These are phyloP conservation scores for Drosophila cognata DNA, from an alignment of 2,888 invertebrate species.

Conservation along the genomic window DNA sequence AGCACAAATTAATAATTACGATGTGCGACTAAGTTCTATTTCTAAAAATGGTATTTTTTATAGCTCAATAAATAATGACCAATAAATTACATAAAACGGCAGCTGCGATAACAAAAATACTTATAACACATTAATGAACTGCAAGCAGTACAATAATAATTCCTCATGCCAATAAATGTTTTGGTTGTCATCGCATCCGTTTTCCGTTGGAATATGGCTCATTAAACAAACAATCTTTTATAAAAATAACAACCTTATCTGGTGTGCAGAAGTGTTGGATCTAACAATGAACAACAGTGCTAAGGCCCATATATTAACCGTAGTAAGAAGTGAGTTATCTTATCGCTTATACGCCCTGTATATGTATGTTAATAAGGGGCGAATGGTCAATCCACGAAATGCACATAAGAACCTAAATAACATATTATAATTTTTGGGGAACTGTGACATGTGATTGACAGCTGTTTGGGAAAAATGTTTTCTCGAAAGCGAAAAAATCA, in stretches of 20 bases:
- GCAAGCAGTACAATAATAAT: background rate
- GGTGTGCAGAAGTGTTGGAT: background rate
- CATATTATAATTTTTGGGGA: background rate
- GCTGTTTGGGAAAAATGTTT: slow-evolving; percentile 33
- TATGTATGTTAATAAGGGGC: background rate
- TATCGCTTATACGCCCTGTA: slow-evolving; percentile 50
- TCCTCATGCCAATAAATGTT: background rate
- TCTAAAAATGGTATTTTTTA: slow-evolving; percentile 26
- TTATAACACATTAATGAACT: no score
- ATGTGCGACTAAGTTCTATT: background rate
- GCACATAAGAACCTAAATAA: background rate
- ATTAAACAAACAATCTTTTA: slow-evolving; percentile 8
- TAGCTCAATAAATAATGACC: slow-evolving; percentile 6
- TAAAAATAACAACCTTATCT: slow-evolving; percentile 32
- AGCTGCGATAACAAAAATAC: background rate
- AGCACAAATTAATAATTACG: background rate
- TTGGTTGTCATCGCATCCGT: slow-evolving; percentile 13
- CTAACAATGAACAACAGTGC: slow-evolving; percentile 3
- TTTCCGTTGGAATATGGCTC: background rate
- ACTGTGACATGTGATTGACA: slow-evolving; percentile 36
- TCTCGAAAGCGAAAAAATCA: slow-evolving; percentile 7
- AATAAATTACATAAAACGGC: slow-evolving; percentile 1
- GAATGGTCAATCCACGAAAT: slow-evolving; percentile 11
- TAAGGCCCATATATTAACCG: slow-evolving; percentile 4
- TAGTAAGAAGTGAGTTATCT: slow-evolving; percentile 42